Base-by-base conservation (phyloP, 2,113 vertebrate species). In the Mola mola region DNA sequence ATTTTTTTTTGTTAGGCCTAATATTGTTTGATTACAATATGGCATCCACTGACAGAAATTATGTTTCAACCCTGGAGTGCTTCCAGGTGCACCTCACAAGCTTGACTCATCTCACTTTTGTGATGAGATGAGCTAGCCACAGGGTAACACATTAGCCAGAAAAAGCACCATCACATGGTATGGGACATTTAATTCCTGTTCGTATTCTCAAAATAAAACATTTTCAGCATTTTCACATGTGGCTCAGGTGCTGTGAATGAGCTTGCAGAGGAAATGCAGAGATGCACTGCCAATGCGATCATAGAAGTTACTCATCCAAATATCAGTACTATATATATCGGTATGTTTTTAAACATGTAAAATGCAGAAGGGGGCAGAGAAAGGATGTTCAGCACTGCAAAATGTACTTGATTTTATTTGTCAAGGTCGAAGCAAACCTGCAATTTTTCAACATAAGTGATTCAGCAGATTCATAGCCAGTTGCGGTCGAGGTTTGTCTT, bases 11-110 rank as follows among this genome's bases (percentile, higher is more conserved):
- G 59, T 72, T 53, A 38, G 68, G 60, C 48, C 51, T 64, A 67
- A 80, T 59, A 75, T 73, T 61, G 61, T 85, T 82, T 81, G 72
- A 84, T 80, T 66, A 71, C 79, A 79, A 66, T 69, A 59, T 79
- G 63, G 77, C 66, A 42, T 50, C 61, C 52, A 44, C 43, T 38
- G 63, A 65, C 66, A 61, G 43, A 75, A 61, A 68, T 58, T 29
- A 60, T 60, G 61, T 44, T 82, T 78, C 79, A 51, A 31, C 55
- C 62, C 67, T 43, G 55, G 66, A 81, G 69, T 77, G 71, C 48
- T 69, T 80, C 70, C 74, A 63, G 68, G 46, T 47, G 70, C 66
- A 82, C 70, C 63, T 80, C 44, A 52, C 53, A 53, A 71, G 50
- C 69, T 75, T 15, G 52, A 62, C 79, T 85, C 66, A 43, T 73